phyloP scores from a whole-genome alignment of 92 coral and sea anemone species.

The Actinostola sp. region DNA sequence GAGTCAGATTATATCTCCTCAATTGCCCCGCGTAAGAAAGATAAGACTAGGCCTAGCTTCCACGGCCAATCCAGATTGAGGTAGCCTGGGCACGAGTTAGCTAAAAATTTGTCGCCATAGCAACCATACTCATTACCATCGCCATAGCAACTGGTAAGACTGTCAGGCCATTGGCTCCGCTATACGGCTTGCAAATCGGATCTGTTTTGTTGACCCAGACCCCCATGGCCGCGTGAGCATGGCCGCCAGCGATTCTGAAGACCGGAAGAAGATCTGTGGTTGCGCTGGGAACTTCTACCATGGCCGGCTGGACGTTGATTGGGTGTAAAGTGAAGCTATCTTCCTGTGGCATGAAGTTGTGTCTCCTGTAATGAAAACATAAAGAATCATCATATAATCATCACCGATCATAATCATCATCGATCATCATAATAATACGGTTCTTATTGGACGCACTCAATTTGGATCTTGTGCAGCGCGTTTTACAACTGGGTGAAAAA shows the following conservation, averaged over 20 bases:
- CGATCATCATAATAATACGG: too few species aligned
- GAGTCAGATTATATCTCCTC: too few species aligned
- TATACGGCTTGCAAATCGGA: constrained; percentile 69
- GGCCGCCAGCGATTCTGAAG: constrained; percentile 72
- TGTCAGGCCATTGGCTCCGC: constrained; percentile 40
- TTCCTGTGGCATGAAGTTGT: constrained; percentile 6
- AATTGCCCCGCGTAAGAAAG: too few species aligned
- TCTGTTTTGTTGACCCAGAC: constrained; percentile 67
- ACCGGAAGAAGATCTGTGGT: constrained; percentile 24
- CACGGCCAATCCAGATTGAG: too few species aligned
- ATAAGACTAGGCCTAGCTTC: too few species aligned
- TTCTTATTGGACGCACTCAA: too few species aligned
- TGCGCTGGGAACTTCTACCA: constrained; percentile 47
- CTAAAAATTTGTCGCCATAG: constrained; percentile 15
- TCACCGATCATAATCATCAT: neutral
- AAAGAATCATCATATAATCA: too few species aligned
- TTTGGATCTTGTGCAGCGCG: too few species aligned
- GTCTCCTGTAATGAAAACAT: neutral
- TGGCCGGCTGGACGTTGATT: constrained; percentile 68
- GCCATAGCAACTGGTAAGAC: constrained; percentile 7
- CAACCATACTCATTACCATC: constrained; percentile 3
- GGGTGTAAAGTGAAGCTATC: constrained; percentile 47
- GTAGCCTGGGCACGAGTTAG: neutral
- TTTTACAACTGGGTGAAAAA: too few species aligned
- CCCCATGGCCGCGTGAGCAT: constrained; percentile 75